These are phyloP conservation scores for Babyrousa celebensis DNA, from an alignment of 2,797 vertebrate species.

Conservation along the genomic window DNA sequence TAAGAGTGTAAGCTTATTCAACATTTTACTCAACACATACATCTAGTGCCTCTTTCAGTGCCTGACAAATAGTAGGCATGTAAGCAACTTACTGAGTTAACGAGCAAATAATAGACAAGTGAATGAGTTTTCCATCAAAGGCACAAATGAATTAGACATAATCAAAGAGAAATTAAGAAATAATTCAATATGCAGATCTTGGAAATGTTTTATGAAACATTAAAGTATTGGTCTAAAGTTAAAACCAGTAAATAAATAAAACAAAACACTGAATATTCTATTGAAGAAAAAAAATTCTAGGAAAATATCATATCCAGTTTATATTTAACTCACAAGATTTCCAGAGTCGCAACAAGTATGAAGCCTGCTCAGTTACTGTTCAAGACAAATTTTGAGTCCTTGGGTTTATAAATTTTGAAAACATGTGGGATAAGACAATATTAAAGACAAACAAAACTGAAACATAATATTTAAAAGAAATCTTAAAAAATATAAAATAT, in stretches of 20 bases:
- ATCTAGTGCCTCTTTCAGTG: neutral
- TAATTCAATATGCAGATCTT: neutral
- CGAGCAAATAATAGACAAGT: neutral
- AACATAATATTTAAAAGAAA: neutral
- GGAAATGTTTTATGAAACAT: neutral
- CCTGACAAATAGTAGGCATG: neutral
- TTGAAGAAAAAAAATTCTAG: neutral
- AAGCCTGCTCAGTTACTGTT: neutral
- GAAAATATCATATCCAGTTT: neutral
- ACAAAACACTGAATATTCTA: neutral
- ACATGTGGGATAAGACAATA: neutral
- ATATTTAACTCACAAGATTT: neutral
- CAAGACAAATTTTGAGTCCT: neutral
- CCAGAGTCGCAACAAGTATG: neutral
- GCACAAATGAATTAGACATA: neutral
- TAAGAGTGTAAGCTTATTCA: neutral
- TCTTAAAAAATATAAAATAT: neutral
- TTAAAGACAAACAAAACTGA: neutral
- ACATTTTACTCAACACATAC: neutral
- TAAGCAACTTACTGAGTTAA: neutral
- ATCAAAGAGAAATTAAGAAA: conserved; percentile 26
- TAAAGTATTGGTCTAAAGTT: neutral
- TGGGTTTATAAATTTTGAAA: conserved; percentile 3
- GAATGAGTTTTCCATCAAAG: neutral
- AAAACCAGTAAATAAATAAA: conserved; percentile 15